Base-by-base conservation (phyloP, 1,140 invertebrate species). In the Drosophila eugracilis region DNA sequence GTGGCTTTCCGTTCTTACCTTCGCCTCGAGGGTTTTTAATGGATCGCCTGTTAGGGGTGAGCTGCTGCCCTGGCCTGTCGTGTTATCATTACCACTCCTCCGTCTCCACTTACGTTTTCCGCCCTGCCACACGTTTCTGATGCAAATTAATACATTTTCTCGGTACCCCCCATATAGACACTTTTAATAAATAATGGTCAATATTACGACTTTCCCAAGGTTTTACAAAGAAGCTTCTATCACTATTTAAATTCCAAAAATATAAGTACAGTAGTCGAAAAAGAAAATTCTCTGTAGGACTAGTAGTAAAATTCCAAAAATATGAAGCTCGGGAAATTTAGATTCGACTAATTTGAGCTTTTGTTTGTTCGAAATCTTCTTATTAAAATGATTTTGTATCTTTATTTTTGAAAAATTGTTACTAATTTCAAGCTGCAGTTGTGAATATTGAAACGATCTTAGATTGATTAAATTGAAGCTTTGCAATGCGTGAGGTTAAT, bases 81-180 rank as follows among this genome's bases (percentile, higher is more conserved):
- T 54, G 55, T 75, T 85, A 77, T 88, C 70, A 88, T 77, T 79
- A 75, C 36, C 37, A 34, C 63, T n/a, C 15, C 6, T 21, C 17
- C 9, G 5, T 4, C 24, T 41, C 50, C n/a, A n/a, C n/a, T n/a
- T n/a, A n/a, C 63, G 10, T 22, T 60, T 39, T 39, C 39, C 32
- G 15, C 44, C 39, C 55, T 53, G 32, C 14, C 77, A 60, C 62
- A 48, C 42, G 42, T 30, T 30, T 55, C 47, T 55, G 44, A 81
- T 85, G 77, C 77, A 83, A 81, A 88, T 81, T 81, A 74, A 88
- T 70, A 88, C 62, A 34, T 39, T 72, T 72, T 15, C 53, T 32
- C 10, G 19, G 44, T 59, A 41, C 14, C 28, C 22, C 30, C 22
- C 26, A 32, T 37, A 47, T 42, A 60, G 47, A 34, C 45, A 41